A percentile compares a stretch with the other conserved stretches of the same genome.
phyloP scores from a whole-genome alignment of 2,888 invertebrate genomes.

The Drosophila subsilvestris region DNA sequence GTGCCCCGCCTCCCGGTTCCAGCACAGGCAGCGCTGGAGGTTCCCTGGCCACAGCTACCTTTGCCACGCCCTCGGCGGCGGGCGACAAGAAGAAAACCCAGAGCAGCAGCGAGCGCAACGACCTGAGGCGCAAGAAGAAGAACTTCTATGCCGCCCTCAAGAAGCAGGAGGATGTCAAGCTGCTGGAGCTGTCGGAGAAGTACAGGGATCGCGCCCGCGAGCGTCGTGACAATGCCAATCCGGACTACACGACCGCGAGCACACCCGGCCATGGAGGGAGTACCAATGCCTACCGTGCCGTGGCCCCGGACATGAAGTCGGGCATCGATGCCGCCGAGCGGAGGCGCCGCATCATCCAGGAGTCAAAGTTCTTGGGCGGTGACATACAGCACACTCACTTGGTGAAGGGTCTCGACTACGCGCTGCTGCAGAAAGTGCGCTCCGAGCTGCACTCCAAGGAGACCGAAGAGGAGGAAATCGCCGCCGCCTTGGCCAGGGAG shows the following conservation, averaged over 20 bases:
- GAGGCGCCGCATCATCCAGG: slow-evolving; percentile 96
- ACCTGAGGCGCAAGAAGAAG: slow-evolving; percentile 95
- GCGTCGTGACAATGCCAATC: slow-evolving; percentile 92
- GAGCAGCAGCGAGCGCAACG: slow-evolving; percentile 87
- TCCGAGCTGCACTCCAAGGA: slow-evolving; percentile 94
- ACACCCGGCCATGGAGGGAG: slow-evolving; percentile 86
- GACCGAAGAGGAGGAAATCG: slow-evolving; percentile 90
- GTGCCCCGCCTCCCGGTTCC: slow-evolving; percentile 86
- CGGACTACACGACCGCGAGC: slow-evolving; percentile 91
- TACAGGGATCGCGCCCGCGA: slow-evolving; percentile 96
- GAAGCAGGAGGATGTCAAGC: slow-evolving; percentile 96
- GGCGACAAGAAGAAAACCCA: slow-evolving; percentile 75
- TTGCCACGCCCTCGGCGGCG: slow-evolving; percentile 66
- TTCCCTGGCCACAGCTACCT: slow-evolving; percentile 73
- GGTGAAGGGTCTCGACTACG: slow-evolving; percentile 98
- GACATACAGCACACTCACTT: slow-evolving; percentile 99
- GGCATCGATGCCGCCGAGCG: slow-evolving; percentile 97
- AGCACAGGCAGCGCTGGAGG: slow-evolving; percentile 50
- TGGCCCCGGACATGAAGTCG: slow-evolving; percentile 97
- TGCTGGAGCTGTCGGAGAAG: slow-evolving; percentile 96
- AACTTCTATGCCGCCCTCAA: slow-evolving; percentile 97
- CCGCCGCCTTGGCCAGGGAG: slow-evolving; percentile 86
- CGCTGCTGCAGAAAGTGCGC: slow-evolving; percentile 95
- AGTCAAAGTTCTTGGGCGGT: slow-evolving; percentile 99
- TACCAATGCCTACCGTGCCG: slow-evolving; percentile 88